Evolutionary conservation across 2,113 vertebrate genomes (phyloP), one percentile per base, ranked within the genome.

Genomic region (Danionella cerebrum): DNA sequence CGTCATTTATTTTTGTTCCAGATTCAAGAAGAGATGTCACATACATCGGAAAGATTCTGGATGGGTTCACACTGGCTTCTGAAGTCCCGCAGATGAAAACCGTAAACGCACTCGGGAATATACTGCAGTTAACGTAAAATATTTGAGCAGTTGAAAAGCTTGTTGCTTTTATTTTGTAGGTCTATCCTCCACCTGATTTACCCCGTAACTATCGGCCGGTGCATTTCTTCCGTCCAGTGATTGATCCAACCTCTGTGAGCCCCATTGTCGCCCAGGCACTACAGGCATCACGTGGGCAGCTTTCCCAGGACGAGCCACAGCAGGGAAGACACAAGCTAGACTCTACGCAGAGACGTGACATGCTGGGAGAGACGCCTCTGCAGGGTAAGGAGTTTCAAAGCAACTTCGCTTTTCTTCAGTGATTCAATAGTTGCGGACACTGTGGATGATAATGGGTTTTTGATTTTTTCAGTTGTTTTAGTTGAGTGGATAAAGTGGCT

Each of bases 161-260:
- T 4, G 27, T 41, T 1, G 0, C 12, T 38, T 36, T 18, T 44
- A 6, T 57, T 35, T n/a, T 53, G 2, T 42, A 97, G 96, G 55
- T 89, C 50, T 98, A 93, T 50, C 87, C 83, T n/a, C 87, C 94
- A 0, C 95, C 95, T 14, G 42, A 70, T 13, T 79, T 97, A 54
- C 96, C 94, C 14, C 79, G 80, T 1, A 84, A 90, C 73, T 98
- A 88, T 58, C 88, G 90, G 1, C 95, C 96, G 0, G 82, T 96
- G 12, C 95, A 91, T 79, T 87, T 87, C 39, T 93, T 97, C 55
- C 81, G 85, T 2, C 90, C 92, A 0, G 72, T 86, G n/a, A 21
- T 92, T 2, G 60, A 79, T 11, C 57, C 83, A 1, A 81, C 80
- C 0, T 65, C n/a, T 1, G 85, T 87, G 36, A 96, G 87, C 53